phyloP scores from a whole-genome alignment of 2,113 vertebrate species.

The Brachyhypopomus gauderio region DNA sequence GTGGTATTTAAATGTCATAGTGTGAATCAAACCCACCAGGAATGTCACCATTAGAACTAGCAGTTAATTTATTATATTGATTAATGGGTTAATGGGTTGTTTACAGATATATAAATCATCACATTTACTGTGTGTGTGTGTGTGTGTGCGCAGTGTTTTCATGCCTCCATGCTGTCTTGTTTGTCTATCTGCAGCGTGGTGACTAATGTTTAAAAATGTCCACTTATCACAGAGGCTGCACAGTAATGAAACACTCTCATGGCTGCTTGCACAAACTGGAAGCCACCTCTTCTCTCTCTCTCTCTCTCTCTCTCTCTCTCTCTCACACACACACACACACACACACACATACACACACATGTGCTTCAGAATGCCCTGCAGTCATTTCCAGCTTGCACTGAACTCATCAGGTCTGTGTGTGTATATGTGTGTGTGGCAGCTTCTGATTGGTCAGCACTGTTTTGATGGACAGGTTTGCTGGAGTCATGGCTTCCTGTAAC shows the following conservation, averaged over 20 bases:
- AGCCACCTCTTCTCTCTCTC: background rate
- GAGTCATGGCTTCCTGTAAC: background rate
- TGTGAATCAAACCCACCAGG: too few relatives aligned
- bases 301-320: background rate
- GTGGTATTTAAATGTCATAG: too few relatives aligned
- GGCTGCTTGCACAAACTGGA: slow-evolving; percentile 46
- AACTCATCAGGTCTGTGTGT: too few relatives aligned
- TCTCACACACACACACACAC: slow-evolving; percentile 33
- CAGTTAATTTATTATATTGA: too few relatives aligned
- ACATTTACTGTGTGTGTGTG: background rate
- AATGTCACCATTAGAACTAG: too few relatives aligned
- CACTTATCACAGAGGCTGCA: slow-evolving; percentile 48
- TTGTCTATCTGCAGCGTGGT: slow-evolving; percentile 45
- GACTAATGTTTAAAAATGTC: slow-evolving; percentile 55
- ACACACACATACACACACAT: slow-evolving; percentile 19
- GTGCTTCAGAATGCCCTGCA: too few relatives aligned
- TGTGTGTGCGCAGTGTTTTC: background rate
- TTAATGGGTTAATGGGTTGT: too few relatives aligned
- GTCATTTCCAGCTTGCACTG: background rate
- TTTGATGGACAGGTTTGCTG: slow-evolving; percentile 9
- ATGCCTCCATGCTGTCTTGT: slow-evolving; percentile 11
- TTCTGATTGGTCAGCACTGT: background rate
- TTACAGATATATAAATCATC: too few relatives aligned
- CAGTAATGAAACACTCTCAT: slow-evolving; percentile 45
- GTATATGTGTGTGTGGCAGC: background rate